Evolutionary conservation across 2,888 invertebrate species (phyloP).

Genomic region (Lagria hirta): DNA sequence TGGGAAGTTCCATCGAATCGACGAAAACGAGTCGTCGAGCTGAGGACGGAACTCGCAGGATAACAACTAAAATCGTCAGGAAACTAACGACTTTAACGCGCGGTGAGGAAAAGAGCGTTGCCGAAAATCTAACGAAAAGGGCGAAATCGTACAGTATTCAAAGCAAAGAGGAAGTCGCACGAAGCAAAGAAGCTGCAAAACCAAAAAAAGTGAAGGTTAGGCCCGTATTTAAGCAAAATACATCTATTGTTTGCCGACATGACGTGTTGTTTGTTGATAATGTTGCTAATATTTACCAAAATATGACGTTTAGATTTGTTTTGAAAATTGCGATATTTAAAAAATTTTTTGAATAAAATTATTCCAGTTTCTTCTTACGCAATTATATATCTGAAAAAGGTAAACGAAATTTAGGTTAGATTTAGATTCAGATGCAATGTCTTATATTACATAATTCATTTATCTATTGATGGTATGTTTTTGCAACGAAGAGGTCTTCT

Average conservation of each 20-base stretch:
- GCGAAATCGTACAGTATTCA: conserved; percentile 60
- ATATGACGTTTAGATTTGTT: conserved; percentile 13
- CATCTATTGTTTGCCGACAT: conserved; percentile 13
- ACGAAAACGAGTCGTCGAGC: conserved; percentile 79
- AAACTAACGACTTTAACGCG: conserved; percentile 87
- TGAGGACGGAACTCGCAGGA: conserved; percentile 76
- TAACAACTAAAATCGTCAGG: conserved; percentile 82
- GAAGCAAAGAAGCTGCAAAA: conserved; percentile 61
- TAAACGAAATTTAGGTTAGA: no score
- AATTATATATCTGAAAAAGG: no score
- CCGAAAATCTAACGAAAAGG: conserved; percentile 68
- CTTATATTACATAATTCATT: no score
- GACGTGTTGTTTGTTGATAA: conserved; percentile 15
- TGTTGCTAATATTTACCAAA: conserved; percentile 18
- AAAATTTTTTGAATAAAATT: no score
- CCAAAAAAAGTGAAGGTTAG: conserved; percentile 79
- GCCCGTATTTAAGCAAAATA: conserved; percentile 16
- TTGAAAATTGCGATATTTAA: no score
- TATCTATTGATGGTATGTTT: no score
- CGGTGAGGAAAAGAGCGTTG: conserved; percentile 76
- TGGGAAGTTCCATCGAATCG: conserved; percentile 82
- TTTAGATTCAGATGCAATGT: no score
- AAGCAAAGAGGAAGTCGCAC: conserved; percentile 58
- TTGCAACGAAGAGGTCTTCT: no score
- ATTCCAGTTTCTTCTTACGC: no score